Percentiles rank a stretch among this genome's conserved stretches.
phyloP scores from a whole-genome alignment of 2,888 invertebrate genomes.

The Anthophora plumipes region DNA sequence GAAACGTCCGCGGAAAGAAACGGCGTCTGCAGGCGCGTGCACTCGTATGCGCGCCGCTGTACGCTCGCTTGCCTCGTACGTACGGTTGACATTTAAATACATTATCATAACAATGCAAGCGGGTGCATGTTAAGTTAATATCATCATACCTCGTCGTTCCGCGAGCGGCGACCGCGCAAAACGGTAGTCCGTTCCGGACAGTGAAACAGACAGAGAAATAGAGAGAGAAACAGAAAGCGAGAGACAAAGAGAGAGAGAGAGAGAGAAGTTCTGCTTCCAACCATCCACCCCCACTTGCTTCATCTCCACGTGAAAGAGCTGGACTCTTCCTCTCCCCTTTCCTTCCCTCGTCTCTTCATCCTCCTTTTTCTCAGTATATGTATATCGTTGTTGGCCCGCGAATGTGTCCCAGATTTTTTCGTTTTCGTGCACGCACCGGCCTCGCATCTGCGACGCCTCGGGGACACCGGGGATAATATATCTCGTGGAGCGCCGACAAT shows the following conservation, averaged over 20 bases:
- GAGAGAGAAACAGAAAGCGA: slow-evolving; percentile 29
- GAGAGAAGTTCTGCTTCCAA: slow-evolving; percentile 4
- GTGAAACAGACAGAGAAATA: slow-evolving; percentile 8
- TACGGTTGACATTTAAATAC: slow-evolving; percentile 81
- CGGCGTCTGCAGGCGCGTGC: slow-evolving; percentile 53
- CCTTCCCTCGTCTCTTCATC: slow-evolving; percentile 9
- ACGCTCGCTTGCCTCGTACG: slow-evolving; percentile 50
- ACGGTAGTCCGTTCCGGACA: slow-evolving; percentile 60
- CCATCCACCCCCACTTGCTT: not conserved
- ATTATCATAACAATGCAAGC: slow-evolving; percentile 82
- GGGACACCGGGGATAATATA: slow-evolving; percentile 64
- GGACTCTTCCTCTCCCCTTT: slow-evolving; percentile 23
- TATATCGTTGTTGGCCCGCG: slow-evolving; percentile 26
- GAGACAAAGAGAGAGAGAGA: slow-evolving; percentile 17
- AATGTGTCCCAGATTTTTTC: slow-evolving; percentile 33
- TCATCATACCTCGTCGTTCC: slow-evolving; percentile 72
- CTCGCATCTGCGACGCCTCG: slow-evolving; percentile 61
- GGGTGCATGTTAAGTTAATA: slow-evolving; percentile 81
- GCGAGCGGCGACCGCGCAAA: slow-evolving; percentile 52
- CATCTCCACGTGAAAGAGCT: slow-evolving; percentile 32
- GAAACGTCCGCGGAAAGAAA: slow-evolving; percentile 54
- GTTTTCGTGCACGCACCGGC: slow-evolving; percentile 48
- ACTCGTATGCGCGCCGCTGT: slow-evolving; percentile 56
- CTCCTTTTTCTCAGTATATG: not conserved
- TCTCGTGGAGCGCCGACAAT: slow-evolving; percentile 73